Conservation (phyloP, 2,888 invertebrate genomes). For the Microctonus aethiopoides region DNA sequence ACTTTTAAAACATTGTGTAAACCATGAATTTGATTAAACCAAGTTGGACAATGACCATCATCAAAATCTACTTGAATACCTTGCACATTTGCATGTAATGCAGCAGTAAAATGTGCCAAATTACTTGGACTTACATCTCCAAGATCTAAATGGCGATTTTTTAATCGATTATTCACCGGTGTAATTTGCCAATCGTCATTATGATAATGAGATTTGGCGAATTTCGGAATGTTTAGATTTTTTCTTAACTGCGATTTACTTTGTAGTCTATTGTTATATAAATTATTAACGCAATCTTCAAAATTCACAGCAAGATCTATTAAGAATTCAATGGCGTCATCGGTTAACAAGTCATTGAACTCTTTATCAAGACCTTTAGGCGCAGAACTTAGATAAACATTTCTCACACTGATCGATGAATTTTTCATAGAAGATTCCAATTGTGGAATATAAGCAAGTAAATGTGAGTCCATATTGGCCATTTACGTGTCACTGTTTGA, state of each 20-base stretch:
- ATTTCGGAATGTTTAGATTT: slow-evolving; percentile 62
- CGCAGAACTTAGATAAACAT: slow-evolving; percentile 68
- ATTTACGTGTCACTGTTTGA: not conserved
- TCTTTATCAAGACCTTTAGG: slow-evolving; percentile 70
- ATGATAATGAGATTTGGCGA: slow-evolving; percentile 65
- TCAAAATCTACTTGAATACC: slow-evolving; percentile 77
- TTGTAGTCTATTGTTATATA: slow-evolving; percentile 67
- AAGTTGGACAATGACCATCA: slow-evolving; percentile 80
- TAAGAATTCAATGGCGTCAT: slow-evolving; percentile 72
- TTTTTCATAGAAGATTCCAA: slow-evolving; percentile 18
- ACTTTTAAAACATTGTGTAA: slow-evolving; percentile 72
- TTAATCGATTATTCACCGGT: slow-evolving; percentile 65
- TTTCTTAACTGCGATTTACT: slow-evolving; percentile 63
- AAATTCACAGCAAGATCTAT: slow-evolving; percentile 69
- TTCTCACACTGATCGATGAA: not conserved
- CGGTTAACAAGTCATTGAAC: slow-evolving; percentile 71
- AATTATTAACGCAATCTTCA: slow-evolving; percentile 68
- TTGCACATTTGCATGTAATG: slow-evolving; percentile 71
- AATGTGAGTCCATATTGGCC: slow-evolving; percentile 17
- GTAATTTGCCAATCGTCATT: slow-evolving; percentile 72
- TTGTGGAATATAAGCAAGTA: slow-evolving; percentile 2
- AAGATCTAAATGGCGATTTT: slow-evolving; percentile 72
- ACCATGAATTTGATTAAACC: slow-evolving; percentile 76
- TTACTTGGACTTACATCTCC: slow-evolving; percentile 76
- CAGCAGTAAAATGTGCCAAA: slow-evolving; percentile 70